phyloP scores from a whole-genome alignment of 1,140 invertebrate genomes.

The Nylanderia fulva region DNA sequence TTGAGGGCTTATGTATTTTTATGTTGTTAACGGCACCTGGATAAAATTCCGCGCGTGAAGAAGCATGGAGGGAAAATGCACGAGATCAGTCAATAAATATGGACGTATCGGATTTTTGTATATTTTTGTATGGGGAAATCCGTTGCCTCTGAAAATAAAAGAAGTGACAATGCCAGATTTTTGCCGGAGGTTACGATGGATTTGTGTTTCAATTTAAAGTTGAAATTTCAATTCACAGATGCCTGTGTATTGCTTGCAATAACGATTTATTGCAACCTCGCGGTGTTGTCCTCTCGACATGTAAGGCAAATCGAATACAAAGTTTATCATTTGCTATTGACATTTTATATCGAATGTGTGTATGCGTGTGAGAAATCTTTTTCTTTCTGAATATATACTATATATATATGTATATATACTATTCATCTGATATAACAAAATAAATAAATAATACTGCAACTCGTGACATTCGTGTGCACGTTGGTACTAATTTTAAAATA shows the following conservation, averaged over 20 bases:
- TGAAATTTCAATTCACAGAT: conserved; percentile 58
- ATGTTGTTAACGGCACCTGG: conserved; percentile 49
- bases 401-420: too few species aligned
- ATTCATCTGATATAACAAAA: background rate
- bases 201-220: conserved; percentile 62
- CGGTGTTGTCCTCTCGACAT: conserved; percentile 23
- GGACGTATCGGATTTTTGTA: conserved; percentile 62
- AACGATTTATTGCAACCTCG: conserved; percentile 44
- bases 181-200: conserved; percentile 53
- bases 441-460: conserved; percentile 47
- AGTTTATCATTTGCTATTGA: conserved; percentile 52
- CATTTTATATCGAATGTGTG: background rate
- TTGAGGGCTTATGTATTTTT: conserved; percentile 55
- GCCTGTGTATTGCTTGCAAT: conserved; percentile 37
- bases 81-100: conserved; percentile 60
- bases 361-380: background rate
- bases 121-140: conserved; percentile 52
- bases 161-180: conserved; percentile 62
- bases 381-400: too few species aligned
- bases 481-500: background rate
- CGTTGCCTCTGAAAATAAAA: conserved; percentile 52
- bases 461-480: conserved; percentile 1
- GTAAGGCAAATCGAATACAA: conserved; percentile 58
- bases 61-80: conserved; percentile 51
- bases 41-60: conserved; percentile 54